phyloP scores from a whole-genome alignment of 2,888 invertebrate species.

The Brachypterus glaber region DNA sequence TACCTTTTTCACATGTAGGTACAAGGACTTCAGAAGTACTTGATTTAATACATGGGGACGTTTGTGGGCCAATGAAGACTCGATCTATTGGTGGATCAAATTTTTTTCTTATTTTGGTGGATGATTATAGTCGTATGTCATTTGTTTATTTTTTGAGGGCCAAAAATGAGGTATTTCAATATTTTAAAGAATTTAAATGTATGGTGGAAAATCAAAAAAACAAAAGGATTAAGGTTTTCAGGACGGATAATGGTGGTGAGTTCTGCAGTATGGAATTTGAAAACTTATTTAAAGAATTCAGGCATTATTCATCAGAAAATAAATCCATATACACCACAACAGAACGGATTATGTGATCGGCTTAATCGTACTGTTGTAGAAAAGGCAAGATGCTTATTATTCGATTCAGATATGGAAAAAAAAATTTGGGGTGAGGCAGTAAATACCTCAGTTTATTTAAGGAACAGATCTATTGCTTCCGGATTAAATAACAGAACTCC shows the following conservation, averaged over 20 bases:
- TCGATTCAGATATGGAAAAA: conserved; percentile 14
- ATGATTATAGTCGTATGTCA: conserved; percentile 25
- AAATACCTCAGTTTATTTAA: conserved; percentile 17
- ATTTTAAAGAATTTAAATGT: conserved; percentile 24
- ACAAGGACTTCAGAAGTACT: conserved; percentile 8
- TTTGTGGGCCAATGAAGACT: conserved; percentile 25
- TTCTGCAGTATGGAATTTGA: conserved; percentile 14
- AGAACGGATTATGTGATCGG: conserved; percentile 25
- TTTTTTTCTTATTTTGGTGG: conserved; percentile 28
- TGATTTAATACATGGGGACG: conserved; percentile 12
- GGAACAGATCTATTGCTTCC: conserved; percentile 11
- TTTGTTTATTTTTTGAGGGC: conserved; percentile 21
- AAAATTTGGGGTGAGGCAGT: conserved; percentile 20
- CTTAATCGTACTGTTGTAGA: conserved; percentile 24
- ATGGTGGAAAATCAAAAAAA: conserved; percentile 26
- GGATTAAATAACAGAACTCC: conserved; percentile 10
- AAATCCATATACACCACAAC: conserved; percentile 18
- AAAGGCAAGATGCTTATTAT: conserved; percentile 20
- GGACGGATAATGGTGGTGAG: conserved; percentile 22
- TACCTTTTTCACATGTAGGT: conserved; percentile 17
- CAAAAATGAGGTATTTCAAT: conserved; percentile 24
- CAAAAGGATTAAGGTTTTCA: conserved; percentile 23
- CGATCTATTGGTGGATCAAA: conserved; percentile 19
- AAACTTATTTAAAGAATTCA: conserved; percentile 15
- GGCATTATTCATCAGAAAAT: conserved; percentile 29